Base-by-base conservation (phyloP, 2,888 invertebrate genomes). In the Branchellion lobata region DNA sequence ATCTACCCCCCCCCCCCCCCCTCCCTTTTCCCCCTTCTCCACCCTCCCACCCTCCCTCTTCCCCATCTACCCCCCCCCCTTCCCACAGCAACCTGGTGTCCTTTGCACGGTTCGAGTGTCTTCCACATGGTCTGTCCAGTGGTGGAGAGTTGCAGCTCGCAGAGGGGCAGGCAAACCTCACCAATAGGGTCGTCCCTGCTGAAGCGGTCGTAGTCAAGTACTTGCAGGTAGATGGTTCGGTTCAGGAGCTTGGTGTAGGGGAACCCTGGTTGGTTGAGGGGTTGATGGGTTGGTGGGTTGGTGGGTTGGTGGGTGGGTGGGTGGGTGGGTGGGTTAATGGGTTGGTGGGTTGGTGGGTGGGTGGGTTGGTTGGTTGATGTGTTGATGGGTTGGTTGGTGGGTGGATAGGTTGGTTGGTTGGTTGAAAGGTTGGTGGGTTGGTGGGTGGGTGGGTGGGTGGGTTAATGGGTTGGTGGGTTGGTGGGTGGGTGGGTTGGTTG, bases 221-320 rank as follows among this genome's bases (percentile, higher is more conserved):
- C 87, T 83, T 87, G 86, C 77, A 87, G 82, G 82, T 87, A 86
- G 79, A 87, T 82, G 8, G 86, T 86, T 84, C 86, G 85, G 82
- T 85, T 86, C 84, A 85, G 82, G 74, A 87, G 83, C 81, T 87
- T 87, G 80, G 85, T 85, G 82, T 86, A 86, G 51, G 87, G 87
- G 84, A 86, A 88, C 57, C 87, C 88, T 84, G 81, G 0, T 14
- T 14, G 21, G 3, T 18, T 69, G 34, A 29, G 69, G 5, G n/a
- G 21, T n/a, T 31, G 1, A n/a, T 27, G 24, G n/a, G n/a, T n/a
- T n/a, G n/a, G n/a, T n/a, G n/a, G n/a, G n/a, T n/a, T n/a, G n/a
- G n/a, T n/a, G n/a, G n/a, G n/a, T n/a, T n/a, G n/a, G n/a, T n/a
- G n/a, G n/a, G n/a, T n/a, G n/a, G n/a, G n/a, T n/a, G n/a, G n/a